Evolutionary conservation across 2,888 invertebrate species (phyloP).

Genomic region (Schizaphis graminum): DNA sequence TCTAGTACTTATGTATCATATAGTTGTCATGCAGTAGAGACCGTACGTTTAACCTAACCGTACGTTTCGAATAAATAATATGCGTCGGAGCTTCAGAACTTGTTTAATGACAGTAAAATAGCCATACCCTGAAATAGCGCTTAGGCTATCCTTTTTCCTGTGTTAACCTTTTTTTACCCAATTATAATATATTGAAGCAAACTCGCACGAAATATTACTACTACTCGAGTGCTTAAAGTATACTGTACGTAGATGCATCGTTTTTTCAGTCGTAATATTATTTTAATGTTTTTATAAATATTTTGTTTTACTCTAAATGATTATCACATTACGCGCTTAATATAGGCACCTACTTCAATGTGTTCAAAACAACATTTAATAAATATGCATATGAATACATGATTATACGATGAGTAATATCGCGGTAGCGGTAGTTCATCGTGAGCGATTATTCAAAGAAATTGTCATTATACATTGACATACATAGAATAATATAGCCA

Average conservation of each 20-base stretch:
- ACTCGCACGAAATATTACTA: background rate
- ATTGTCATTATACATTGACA: no score
- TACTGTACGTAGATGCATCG: background rate
- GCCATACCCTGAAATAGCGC: background rate
- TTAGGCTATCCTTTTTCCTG: background rate
- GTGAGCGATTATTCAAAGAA: no score
- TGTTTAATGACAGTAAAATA: slow-evolving; percentile 9
- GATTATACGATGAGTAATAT: background rate
- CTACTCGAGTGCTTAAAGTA: background rate
- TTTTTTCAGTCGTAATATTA: background rate
- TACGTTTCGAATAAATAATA: background rate
- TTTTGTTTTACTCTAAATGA: background rate
- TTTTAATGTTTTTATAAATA: background rate
- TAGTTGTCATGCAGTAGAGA: background rate
- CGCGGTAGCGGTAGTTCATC: no score
- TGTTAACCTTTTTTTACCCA: background rate
- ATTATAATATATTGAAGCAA: background rate
- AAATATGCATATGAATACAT: background rate
- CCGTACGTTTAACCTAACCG: no score
- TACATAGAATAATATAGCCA: no score
- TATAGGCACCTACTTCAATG: background rate
- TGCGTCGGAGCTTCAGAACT: background rate
- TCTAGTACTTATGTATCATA: background rate
- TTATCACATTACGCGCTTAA: background rate
- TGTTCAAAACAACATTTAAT: background rate